Conservation (phyloP, 2,888 invertebrate genomes). For the Drosophila mercatorum region DNA sequence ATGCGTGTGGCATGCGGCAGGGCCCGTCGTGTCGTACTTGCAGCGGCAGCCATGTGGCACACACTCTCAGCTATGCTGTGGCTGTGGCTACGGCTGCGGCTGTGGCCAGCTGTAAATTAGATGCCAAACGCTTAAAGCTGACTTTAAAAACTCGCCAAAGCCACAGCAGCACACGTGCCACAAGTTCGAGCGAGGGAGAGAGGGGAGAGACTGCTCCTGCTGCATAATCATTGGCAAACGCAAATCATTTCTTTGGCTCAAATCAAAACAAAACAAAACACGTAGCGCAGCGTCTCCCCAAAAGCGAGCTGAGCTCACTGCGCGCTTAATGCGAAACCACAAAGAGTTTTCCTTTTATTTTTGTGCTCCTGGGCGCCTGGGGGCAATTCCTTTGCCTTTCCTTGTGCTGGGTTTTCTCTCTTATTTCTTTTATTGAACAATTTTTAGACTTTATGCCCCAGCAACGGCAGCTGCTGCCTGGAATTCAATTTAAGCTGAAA, state of each 20-base stretch:
- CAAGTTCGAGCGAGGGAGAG: not conserved
- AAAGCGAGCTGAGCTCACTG: slow-evolving; percentile 21
- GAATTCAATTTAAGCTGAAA: slow-evolving; percentile 61
- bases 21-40: slow-evolving; percentile 6
- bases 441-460: slow-evolving; percentile 36
- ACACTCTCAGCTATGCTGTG: slow-evolving; percentile 51
- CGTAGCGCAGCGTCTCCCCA: slow-evolving; percentile 9
- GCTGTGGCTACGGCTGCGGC: slow-evolving; percentile 28
- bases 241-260: slow-evolving; percentile 43
- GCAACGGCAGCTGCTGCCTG: slow-evolving; percentile 25
- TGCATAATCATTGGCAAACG: slow-evolving; percentile 43
- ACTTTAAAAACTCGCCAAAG: slow-evolving; percentile 40
- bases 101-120: slow-evolving; percentile 30
- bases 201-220: not conserved
- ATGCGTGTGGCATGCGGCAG: slow-evolving; percentile 50
- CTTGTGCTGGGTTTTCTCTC: slow-evolving; percentile 6
- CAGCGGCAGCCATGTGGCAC: slow-evolving; percentile 38
- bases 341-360: slow-evolving; percentile 30
- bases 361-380: slow-evolving; percentile 11
- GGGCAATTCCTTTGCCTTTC: slow-evolving; percentile 11
- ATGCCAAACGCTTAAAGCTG: slow-evolving; percentile 28
- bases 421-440: slow-evolving; percentile 47
- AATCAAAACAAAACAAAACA: slow-evolving; percentile 73
- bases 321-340: slow-evolving; percentile 11
- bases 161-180: slow-evolving; percentile 32